Evolutionary conservation across 2,797 vertebrate species (phyloP).

Genomic region (Mycteria americana): DNA sequence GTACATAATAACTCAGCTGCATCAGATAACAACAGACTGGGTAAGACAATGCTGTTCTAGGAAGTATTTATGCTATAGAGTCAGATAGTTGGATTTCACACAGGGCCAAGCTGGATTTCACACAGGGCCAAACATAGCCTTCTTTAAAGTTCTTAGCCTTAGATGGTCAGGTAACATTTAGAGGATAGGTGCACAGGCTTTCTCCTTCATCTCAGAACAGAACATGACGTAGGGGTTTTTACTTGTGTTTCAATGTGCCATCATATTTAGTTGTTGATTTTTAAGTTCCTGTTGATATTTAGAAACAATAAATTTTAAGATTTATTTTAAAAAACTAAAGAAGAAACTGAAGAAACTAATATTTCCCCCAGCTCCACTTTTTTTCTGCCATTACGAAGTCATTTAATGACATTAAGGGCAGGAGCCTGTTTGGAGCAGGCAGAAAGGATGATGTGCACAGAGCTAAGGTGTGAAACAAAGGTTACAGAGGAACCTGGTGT

Average conservation of each 20-base stretch:
- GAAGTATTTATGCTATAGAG: not conserved
- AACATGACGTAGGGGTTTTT: not conserved
- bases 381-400: not conserved
- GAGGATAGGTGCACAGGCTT: not conserved
- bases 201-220: not conserved
- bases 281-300: not conserved
- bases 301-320: not conserved
- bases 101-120: not conserved
- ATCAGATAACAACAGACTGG: conserved; percentile 59
- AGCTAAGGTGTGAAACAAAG: not conserved
- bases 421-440: not conserved
- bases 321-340: no score
- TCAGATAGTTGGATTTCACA: not conserved
- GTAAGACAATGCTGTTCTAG: conserved; percentile 36
- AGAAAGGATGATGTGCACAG: not conserved
- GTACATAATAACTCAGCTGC: conserved; percentile 56
- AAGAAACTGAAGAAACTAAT: no score
- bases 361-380: not conserved
- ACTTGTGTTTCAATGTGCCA: not conserved
- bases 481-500: not conserved
- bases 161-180: accelerated
- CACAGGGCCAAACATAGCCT: not conserved
- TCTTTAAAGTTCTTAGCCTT: not conserved
- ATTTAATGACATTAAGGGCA: not conserved
- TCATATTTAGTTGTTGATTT: not conserved